phyloP scores from a whole-genome alignment of 35 echinoderm and acorn worm genomes.

The Ophiothrix spiculata region DNA sequence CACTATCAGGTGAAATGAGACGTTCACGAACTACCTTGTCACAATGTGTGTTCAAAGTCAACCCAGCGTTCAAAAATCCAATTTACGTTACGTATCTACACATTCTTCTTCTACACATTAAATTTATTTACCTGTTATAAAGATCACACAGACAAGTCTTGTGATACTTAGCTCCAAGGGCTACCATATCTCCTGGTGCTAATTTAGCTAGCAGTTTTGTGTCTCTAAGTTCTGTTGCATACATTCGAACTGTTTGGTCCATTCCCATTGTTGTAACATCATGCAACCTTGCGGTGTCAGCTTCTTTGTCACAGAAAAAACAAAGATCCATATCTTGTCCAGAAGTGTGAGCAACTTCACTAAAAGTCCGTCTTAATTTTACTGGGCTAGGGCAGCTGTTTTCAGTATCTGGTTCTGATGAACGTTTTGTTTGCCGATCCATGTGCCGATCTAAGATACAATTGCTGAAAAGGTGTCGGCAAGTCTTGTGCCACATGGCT shows the following conservation, averaged over 20 bases:
- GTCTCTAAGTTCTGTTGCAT: slow-evolving; percentile 10
- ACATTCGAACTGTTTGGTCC: neutral
- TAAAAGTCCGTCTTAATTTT: neutral
- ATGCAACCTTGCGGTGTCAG: neutral
- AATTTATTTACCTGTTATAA: neutral
- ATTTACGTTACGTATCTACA: too few species aligned
- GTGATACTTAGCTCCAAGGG: slow-evolving; percentile 11
- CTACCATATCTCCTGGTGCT: slow-evolving; percentile 4
- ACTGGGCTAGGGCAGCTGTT: neutral
- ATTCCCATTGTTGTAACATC: neutral
- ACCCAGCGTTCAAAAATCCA: too few species aligned
- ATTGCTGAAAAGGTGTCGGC: neutral
- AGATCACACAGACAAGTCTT: neutral
- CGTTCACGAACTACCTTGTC: too few species aligned
- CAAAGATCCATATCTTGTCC: neutral
- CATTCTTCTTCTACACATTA: neutral
- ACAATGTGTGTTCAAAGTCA: too few species aligned
- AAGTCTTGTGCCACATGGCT: neutral
- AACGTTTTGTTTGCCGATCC: neutral
- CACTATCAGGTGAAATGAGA: too few species aligned
- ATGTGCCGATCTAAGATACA: neutral
- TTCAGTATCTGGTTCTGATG: neutral
- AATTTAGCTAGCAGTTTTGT: neutral
- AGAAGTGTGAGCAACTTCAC: neutral
- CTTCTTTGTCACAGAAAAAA: neutral